Conservation (phyloP, 2,888 invertebrate genomes). For the Euclidia mi region DNA sequence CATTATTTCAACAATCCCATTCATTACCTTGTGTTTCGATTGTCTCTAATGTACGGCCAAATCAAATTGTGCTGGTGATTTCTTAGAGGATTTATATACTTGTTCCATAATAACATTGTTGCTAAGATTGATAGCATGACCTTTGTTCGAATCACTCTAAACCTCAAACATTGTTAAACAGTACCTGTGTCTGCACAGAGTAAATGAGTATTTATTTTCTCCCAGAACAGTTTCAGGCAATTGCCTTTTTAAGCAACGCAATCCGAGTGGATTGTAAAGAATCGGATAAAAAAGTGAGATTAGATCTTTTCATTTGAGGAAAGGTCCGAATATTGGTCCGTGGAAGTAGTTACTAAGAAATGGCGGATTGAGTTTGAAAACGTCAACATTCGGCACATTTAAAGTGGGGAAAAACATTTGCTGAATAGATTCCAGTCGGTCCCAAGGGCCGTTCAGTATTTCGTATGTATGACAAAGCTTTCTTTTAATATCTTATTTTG, state of each 20-base stretch:
- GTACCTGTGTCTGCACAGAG: constrained; percentile 13
- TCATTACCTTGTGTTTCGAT: no score
- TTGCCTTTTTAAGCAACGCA: constrained; percentile 68
- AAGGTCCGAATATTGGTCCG: constrained; percentile 79
- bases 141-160: constrained; percentile 16
- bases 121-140: neutral
- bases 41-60: no score
- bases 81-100: no score
- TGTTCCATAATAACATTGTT: no score
- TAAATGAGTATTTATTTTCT: constrained; percentile 61
- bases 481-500: constrained; percentile 25
- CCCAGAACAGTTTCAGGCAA: constrained; percentile 50
- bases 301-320: constrained; percentile 80
- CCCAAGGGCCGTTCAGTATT: constrained; percentile 28
- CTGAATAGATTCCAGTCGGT: constrained; percentile 58
- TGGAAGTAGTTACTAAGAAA: constrained; percentile 68
- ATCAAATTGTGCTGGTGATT: no score
- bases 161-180: constrained; percentile 39
- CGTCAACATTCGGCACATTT: constrained; percentile 65
- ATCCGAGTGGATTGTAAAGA: constrained; percentile 71
- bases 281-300: constrained; percentile 77
- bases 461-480: constrained; percentile 33
- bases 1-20: no score
- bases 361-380: constrained; percentile 68
- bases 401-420: constrained; percentile 61